Evolutionary conservation across 2,888 invertebrate genomes (phyloP).

Genomic region (Tipula unca): DNA sequence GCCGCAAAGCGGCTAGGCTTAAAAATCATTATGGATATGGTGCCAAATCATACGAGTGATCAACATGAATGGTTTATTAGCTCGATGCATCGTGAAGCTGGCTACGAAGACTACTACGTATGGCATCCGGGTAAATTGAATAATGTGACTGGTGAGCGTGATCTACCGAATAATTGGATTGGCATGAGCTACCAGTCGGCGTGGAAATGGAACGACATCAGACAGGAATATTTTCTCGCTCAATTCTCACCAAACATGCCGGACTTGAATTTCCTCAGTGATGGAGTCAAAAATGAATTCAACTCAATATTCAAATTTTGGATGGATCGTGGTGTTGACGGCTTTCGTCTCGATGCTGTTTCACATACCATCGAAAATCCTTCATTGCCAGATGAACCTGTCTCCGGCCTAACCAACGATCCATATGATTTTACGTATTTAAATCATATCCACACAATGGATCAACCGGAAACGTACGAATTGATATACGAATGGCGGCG

Average conservation of each 20-base stretch:
- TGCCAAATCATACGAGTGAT: constrained; percentile 69
- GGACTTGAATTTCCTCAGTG: constrained; percentile 64
- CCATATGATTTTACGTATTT: constrained; percentile 48
- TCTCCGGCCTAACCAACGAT: constrained; percentile 42
- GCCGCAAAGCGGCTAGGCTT: too few species aligned
- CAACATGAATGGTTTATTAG: constrained; percentile 78
- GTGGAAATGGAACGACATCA: constrained; percentile 60
- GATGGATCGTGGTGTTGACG: too few species aligned
- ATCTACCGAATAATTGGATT: constrained; percentile 66
- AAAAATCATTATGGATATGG: too few species aligned
- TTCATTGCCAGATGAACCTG: constrained; percentile 47
- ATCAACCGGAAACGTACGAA: constrained; percentile 50
- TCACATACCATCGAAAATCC: too few species aligned
- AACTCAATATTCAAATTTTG: too few species aligned
- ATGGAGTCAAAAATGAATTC: too few species aligned
- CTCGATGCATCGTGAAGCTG: constrained; percentile 52
- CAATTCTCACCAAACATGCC: constrained; percentile 62
- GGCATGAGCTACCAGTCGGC: constrained; percentile 59
- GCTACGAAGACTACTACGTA: constrained; percentile 64
- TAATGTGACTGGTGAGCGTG: constrained; percentile 33
- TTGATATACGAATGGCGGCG: constrained; percentile 50
- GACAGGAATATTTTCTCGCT: constrained; percentile 65
- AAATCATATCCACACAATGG: constrained; percentile 51
- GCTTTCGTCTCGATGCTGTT: too few species aligned
- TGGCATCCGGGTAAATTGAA: constrained; percentile 55